Conservation (phyloP, 1,140 invertebrate genomes). For the Macrocentrus cingulum region DNA sequence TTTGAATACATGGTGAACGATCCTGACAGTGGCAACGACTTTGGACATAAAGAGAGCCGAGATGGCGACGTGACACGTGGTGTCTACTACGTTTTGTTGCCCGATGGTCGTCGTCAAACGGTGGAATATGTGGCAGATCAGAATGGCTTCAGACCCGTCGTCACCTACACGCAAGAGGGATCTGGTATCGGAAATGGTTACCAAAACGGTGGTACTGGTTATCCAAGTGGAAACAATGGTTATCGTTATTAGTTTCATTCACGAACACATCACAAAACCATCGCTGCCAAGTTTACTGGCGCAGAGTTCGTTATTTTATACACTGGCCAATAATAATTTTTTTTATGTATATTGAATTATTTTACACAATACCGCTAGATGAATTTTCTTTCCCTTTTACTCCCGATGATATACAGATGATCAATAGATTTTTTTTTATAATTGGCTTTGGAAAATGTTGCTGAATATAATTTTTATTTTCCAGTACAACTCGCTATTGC, state of each 20-base stretch:
- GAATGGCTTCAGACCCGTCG: constrained; percentile 55
- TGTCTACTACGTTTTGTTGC: constrained; percentile 52
- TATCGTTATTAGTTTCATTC: constrained; percentile 37
- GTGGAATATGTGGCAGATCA: constrained; percentile 55
- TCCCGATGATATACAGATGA: too few relatives aligned
- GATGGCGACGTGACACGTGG: constrained; percentile 50
- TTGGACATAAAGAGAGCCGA: constrained; percentile 53
- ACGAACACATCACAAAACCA: constrained; percentile 6
- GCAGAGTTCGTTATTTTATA: not conserved
- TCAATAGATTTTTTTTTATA: too few relatives aligned
- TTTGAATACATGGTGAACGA: constrained; percentile 57
- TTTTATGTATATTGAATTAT: too few relatives aligned
- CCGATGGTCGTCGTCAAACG: constrained; percentile 54
- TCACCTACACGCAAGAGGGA: constrained; percentile 67
- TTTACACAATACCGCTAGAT: too few relatives aligned
- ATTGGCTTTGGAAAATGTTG: too few relatives aligned
- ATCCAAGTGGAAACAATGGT: constrained; percentile 35
- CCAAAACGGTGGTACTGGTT: constrained; percentile 24
- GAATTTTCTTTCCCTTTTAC: too few relatives aligned
- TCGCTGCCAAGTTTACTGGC: not conserved
- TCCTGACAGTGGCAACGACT: constrained; percentile 44
- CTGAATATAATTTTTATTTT: too few relatives aligned
- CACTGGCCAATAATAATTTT: too few relatives aligned
- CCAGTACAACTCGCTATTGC: too few relatives aligned
- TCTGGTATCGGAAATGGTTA: constrained; percentile 56